A percentile compares a stretch with the other conserved stretches of the same genome.
Evolutionary conservation across 35 echinoderm and acorn worm species (phyloP).

Genomic region (Heliocidaris tuberculata): DNA sequence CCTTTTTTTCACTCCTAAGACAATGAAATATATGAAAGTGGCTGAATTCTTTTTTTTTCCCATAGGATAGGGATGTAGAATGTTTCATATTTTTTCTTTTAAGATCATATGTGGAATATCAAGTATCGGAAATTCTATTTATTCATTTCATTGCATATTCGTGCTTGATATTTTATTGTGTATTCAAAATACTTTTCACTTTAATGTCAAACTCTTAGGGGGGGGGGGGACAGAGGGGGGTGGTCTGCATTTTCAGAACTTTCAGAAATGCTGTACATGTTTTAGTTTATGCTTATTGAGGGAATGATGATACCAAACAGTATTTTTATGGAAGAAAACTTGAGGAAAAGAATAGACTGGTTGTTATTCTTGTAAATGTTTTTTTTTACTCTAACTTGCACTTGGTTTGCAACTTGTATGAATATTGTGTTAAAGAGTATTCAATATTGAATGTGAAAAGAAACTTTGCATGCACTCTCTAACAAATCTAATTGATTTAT

Average conservation of each 20-base stretch:
- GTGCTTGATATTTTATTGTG: slow-evolving; percentile 11
- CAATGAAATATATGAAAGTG: slow-evolving; percentile 26
- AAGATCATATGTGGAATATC: background rate
- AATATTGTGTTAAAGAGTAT: background rate
- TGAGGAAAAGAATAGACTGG: background rate
- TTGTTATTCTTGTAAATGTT: background rate
- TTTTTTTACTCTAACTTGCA: background rate
- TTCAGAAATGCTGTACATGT: background rate
- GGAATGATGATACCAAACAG: background rate
- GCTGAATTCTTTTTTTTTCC: slow-evolving; percentile 17
- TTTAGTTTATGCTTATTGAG: background rate
- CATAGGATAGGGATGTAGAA: background rate
- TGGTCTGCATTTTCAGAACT: background rate
- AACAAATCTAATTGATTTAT: background rate
- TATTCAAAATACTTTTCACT: background rate
- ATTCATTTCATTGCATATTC: background rate
- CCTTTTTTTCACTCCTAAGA: background rate
- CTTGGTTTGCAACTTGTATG: background rate
- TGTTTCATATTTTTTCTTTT: background rate
- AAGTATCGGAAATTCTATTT: slow-evolving; percentile 10
- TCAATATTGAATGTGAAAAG: background rate
- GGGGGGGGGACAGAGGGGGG: too few species aligned
- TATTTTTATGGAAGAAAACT: background rate
- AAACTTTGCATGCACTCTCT: background rate
- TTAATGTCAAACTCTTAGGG: background rate